These are phyloP conservation scores for Coracias cyanogaster DNA, from an alignment of 2,797 vertebrate species.

Conservation along the genomic window DNA sequence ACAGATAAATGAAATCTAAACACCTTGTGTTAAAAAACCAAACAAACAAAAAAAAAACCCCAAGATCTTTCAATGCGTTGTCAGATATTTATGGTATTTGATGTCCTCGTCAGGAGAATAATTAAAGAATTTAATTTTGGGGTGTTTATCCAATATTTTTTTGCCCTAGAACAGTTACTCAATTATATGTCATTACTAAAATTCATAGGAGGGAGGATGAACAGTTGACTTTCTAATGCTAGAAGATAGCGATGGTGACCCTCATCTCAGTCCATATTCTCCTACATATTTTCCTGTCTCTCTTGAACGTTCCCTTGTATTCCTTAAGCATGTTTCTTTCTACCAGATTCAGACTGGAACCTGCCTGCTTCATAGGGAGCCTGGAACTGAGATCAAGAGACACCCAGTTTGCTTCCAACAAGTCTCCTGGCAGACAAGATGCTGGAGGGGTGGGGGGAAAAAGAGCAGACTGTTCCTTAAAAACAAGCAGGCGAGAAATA, in stretches of 20 bases:
- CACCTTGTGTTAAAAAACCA: not conserved
- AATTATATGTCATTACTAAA: not conserved
- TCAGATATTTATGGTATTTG: not conserved
- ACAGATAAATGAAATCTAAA: not conserved
- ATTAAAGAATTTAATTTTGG: not conserved
- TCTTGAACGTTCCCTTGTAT: not conserved
- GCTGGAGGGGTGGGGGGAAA: not conserved
- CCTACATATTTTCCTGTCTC: not conserved
- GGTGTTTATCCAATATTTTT: not conserved
- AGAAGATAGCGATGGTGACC: not conserved
- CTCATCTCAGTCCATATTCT: not conserved
- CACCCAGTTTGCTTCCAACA: conserved; percentile 34
- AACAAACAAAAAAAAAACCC: not conserved
- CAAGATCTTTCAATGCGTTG: not conserved
- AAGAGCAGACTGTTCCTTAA: conserved; percentile 41
- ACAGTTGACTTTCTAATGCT: not conserved
- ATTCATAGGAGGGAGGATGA: not conserved
- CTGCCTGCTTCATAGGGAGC: conserved; percentile 14
- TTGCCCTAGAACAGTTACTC: not conserved
- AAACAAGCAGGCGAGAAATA: not conserved
- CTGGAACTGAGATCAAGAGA: conserved; percentile 49
- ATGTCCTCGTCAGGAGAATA: not conserved
- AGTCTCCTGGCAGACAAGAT: conserved; percentile 53
- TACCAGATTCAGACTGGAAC: conserved; percentile 32
- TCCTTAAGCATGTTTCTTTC: not conserved